Base-by-base conservation (phyloP, 1,140 invertebrate genomes). In the Euborellia annulipes region DNA sequence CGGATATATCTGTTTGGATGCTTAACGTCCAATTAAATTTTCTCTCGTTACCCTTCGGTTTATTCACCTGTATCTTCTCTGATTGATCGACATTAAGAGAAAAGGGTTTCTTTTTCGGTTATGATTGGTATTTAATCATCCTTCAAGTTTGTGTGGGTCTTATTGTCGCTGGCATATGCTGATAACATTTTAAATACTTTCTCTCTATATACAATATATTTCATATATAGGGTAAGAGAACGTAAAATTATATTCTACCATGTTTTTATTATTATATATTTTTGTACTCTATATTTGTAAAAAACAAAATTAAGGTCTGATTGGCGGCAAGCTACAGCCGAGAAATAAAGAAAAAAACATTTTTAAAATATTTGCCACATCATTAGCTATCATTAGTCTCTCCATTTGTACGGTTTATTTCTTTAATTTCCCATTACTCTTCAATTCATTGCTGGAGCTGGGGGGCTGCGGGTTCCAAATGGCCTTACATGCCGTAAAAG, bases 311-410 rank as follows among this genome's bases (percentile, higher is more conserved):
- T n/a, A n/a, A n/a, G n/a, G n/a, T n/a, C n/a, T n/a, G n/a, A n/a
- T n/a, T n/a, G n/a, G n/a, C n/a, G n/a, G n/a, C n/a, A n/a, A n/a
- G n/a, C n/a, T n/a, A n/a, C n/a, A n/a, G n/a, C n/a, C n/a, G n/a
- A n/a, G n/a, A n/a, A n/a, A n/a, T n/a, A n/a, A n/a, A n/a, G n/a
- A n/a, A n/a, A n/a, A n/a, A n/a, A n/a, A n/a, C n/a, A n/a, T n/a
- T n/a, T n/a, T n/a, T n/a, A 96, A 96, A 67, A 91, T 90, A 3
- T 95, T 94, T 64, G 86, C 93, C 30, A 94, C 89, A 6, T 95
- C 91, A 13, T 68, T 96, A 37, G 89, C 91, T 7, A 98, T 98
- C 52, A 74, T 98, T n/a, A 76, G 98, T 41, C 91, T 91, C 0
- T 95, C 90, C 65, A 62, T 97, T 45, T 85, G 79, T 1, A 96